Base-by-base conservation (phyloP, 2,888 invertebrate genomes). In the Cerastis leucographa region DNA sequence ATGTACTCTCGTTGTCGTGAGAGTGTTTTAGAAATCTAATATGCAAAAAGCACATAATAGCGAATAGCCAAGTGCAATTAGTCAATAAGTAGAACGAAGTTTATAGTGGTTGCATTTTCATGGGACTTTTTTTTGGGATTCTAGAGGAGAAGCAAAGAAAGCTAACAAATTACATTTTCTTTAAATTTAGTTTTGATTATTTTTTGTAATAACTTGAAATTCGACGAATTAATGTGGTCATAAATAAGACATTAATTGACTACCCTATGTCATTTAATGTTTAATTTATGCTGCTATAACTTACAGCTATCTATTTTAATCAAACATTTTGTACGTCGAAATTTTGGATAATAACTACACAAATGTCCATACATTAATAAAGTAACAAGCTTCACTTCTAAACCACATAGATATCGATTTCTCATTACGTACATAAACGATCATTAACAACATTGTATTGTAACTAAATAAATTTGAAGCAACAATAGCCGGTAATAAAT, bases 401-500 rank as follows among this genome's bases (percentile, higher is more conserved):
- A 49, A 14, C 12, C 25, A 7, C 2, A 25, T 22, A 14, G 35
- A 56, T 69, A 51, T 68, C 12, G 17, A 42, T 59, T 22, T 42
- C 14, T 62, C 49, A 76, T 65, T 65, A 46, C 42, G 22, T 17
- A 51, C 29, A 49, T 40, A 40, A 51, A 17, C 25, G 35, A 56
- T 67, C 46, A 44, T 64, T 70, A 64, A 29, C n/a, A 7, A 19
- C 14, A 44, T 54, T 70, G 42, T 61, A 40, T 69, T 75, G 49
- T 74, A 25, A 42, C 67, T 42, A 59, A 59, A 76, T 59, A 68
- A 51, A 80, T 71, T 29, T 17, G 25, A 44, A 42, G 22, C 65
- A 59, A 46, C 35, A 67, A 68, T 72, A 61, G 70, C 19, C 56
- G 35, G 54, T 14, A 44, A 35, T 35, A 35, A 35, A 59, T 71